Evolutionary conservation across 2,113 vertebrate species (phyloP).

Genomic region (Melanostigma gelatinosum): DNA sequence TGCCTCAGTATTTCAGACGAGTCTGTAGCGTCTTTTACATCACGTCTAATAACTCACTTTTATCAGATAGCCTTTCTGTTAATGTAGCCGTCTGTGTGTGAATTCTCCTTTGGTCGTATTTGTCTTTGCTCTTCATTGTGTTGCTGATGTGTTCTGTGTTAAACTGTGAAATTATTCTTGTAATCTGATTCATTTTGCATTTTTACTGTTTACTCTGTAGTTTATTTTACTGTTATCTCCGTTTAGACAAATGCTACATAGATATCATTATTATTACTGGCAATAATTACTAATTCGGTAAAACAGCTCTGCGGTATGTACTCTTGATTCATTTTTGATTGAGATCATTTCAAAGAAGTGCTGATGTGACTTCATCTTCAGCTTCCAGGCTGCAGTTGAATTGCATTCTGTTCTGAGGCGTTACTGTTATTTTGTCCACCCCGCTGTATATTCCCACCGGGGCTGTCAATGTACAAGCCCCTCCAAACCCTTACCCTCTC

Average conservation of each 20-base stretch:
- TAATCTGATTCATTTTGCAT: not conserved
- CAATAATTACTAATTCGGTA: not conserved
- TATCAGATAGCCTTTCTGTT: not conserved
- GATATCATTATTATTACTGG: too few species aligned
- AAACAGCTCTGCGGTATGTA: not conserved
- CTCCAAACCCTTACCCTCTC: conserved; percentile 57
- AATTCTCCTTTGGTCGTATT: not conserved
- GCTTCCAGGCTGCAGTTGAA: not conserved
- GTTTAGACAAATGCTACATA: not conserved
- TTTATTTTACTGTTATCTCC: not conserved
- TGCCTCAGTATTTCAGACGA: not conserved
- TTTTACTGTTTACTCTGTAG: not conserved
- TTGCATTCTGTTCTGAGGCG: not conserved
- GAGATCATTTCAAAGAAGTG: not conserved
- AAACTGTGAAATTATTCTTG: not conserved
- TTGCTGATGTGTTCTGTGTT: not conserved
- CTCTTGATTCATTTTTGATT: not conserved
- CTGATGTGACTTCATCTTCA: not conserved
- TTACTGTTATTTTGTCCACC: conserved; percentile 45
- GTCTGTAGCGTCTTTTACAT: not conserved
- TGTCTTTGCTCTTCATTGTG: not conserved
- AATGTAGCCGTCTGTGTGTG: not conserved
- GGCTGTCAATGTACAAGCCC: conserved; percentile 57
- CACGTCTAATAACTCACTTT: not conserved
- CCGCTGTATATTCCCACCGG: conserved; percentile 40